These are phyloP conservation scores for Brachyptera putata DNA, from an alignment of 2,888 invertebrate genomes.

Conservation along the genomic window DNA sequence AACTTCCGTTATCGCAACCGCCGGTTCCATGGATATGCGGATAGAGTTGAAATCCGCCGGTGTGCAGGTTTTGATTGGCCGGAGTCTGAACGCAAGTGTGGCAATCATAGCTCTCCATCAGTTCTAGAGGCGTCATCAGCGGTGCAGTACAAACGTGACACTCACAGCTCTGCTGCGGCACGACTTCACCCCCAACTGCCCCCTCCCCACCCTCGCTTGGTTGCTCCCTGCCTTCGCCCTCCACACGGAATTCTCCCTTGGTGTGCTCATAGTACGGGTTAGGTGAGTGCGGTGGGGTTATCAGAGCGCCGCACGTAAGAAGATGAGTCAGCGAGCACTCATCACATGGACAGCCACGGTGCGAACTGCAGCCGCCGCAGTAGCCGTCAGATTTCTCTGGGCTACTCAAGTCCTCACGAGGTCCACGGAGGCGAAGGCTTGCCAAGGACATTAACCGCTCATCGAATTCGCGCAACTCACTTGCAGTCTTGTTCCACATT, in stretches of 20 bases:
- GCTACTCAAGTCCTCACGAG: background rate
- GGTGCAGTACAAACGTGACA: slow-evolving; percentile 38
- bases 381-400: slow-evolving; percentile 11
- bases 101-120: slow-evolving; percentile 35
- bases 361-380: slow-evolving; percentile 32
- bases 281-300: slow-evolving; percentile 29
- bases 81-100: slow-evolving; percentile 33
- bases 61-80: slow-evolving; percentile 31
- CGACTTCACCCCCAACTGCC: slow-evolving; percentile 20
- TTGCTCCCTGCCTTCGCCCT: slow-evolving; percentile 31
- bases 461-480: slow-evolving; percentile 36
- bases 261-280: too few species aligned
- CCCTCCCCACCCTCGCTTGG: slow-evolving; percentile 20
- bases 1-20: slow-evolving; percentile 31
- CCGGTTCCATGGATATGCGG: slow-evolving; percentile 38
- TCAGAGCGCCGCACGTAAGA: slow-evolving; percentile 33
- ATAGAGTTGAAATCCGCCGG: slow-evolving; percentile 37
- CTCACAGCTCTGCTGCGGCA: slow-evolving; percentile 35
- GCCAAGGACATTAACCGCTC: slow-evolving; percentile 35
- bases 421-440: slow-evolving; percentile 16
- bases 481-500: slow-evolving; percentile 36
- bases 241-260: slow-evolving; percentile 23
- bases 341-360: slow-evolving; percentile 36
- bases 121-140: slow-evolving; percentile 34
- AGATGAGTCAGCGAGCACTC: slow-evolving; percentile 36